Base-by-base conservation (phyloP, 2,888 invertebrate genomes). In the Euzophera pinguis region DNA sequence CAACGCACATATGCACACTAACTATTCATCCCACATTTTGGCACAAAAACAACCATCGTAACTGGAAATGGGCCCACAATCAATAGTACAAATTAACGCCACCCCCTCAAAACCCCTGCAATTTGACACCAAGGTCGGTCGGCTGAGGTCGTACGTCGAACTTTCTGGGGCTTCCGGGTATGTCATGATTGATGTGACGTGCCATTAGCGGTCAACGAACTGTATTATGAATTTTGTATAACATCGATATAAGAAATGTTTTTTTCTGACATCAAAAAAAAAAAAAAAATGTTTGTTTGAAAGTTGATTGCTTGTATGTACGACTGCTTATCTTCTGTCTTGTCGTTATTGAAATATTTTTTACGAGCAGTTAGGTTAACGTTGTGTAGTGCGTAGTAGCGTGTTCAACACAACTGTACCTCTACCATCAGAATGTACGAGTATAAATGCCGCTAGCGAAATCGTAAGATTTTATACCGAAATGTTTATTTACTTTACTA, bases 61-160 rank as follows among this genome's bases (percentile, higher is more conserved):
- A 32, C 5, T 32, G n/a, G n/a, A 16, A 16, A 16, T 39, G 39
- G 14, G 10, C 32, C 32, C 10, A 32, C 32, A 32, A 32, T 22
- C 32, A 37, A 37, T 22, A 32, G 10, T n/a, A 12, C 17, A 47
- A 6, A 35, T 17, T 41, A 48, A 35, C 14, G 41, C 35, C 13
- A 39, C 17, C 45, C 37, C 52, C 29, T 29, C 7, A 51, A 57
- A 59, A 55, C 62, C 61, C 56, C 56, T 53, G 71, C 65, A 69
- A 71, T 60, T 59, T 60, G 63, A 73, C 60, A 61, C 74, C 78
- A 84, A 85, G 85, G 84, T 77, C 78, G 52, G 43, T 47, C 57
- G 57, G 70, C 67, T 67, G 81, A 81, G 81, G 82, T 76, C 84
- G 80, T 73, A 52, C 78, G 64, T 68, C 69, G 83, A 84, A 80